Percentiles rank a stretch among this genome's conserved stretches.
Evolutionary conservation across 2,888 invertebrate genomes (phyloP).

Genomic region (Urechis unicinctus): DNA sequence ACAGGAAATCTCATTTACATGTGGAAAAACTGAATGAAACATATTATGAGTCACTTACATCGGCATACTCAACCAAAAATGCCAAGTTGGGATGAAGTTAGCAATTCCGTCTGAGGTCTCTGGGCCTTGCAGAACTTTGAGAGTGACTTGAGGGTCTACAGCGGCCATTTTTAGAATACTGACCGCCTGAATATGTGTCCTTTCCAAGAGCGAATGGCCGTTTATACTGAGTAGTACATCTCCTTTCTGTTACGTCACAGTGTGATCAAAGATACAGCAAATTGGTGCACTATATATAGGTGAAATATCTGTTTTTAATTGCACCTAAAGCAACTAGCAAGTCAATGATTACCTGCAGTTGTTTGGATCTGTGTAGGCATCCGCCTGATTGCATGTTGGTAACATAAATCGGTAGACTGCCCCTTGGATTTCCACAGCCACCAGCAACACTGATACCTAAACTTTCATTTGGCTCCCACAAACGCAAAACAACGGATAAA

Average conservation of each 20-base stretch:
- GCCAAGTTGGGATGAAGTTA: slow-evolving; percentile 54
- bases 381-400: slow-evolving; percentile 53
- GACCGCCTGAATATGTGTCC: slow-evolving; percentile 53
- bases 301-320: neutral
- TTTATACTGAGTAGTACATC: slow-evolving; percentile 53
- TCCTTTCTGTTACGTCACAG: slow-evolving; percentile 49
- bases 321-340: neutral
- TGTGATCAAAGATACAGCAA: neutral
- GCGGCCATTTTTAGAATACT: slow-evolving; percentile 48
- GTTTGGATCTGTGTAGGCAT: slow-evolving; percentile 48
- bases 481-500: neutral
- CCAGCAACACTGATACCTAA: slow-evolving; percentile 54
- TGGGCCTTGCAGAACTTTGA: slow-evolving; percentile 51
- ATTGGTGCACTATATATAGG: neutral
- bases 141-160: slow-evolving; percentile 41
- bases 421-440: slow-evolving; percentile 50
- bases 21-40: too few relatives aligned
- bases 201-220: slow-evolving; percentile 48
- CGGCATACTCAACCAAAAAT: slow-evolving; percentile 54
- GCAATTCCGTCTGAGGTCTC: slow-evolving; percentile 47
- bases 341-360: slow-evolving; percentile 43
- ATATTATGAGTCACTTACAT: slow-evolving; percentile 37
- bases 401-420: slow-evolving; percentile 54
- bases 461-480: slow-evolving; percentile 47
- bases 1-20: too few relatives aligned